Conservation (phyloP, 2,113 vertebrate species). For the Sinocyclocheilus grahami region DNA sequence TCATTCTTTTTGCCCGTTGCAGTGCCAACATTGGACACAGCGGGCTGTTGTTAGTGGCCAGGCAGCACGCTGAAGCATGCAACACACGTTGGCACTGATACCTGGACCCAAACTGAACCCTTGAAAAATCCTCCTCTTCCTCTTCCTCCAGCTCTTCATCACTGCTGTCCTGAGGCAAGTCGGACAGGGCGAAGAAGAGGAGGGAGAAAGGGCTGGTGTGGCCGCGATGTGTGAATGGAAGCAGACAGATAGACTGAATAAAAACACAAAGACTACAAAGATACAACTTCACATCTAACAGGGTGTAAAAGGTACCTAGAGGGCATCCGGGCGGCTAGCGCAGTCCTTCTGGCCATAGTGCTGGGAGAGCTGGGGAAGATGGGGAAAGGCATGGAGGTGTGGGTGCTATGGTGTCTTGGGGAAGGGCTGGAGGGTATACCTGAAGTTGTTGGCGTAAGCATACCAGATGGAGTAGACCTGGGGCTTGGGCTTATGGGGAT, state of each 20-base stretch:
- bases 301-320: constrained; percentile 85
- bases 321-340: constrained; percentile 82
- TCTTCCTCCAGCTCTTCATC: constrained; percentile 88
- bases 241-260: constrained; percentile 29
- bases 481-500: constrained; percentile 69
- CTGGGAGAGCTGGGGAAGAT: constrained; percentile 76
- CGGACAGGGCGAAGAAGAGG: constrained; percentile 90
- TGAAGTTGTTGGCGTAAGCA: constrained; percentile 70
- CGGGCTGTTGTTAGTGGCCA: constrained; percentile 59
- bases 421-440: constrained; percentile 70
- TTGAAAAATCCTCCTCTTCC: constrained; percentile 90
- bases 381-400: constrained; percentile 68
- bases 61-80: constrained; percentile 68
- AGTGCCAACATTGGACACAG: constrained; percentile 20
- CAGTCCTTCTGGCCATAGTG: constrained; percentile 72
- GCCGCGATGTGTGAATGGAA: constrained; percentile 19
- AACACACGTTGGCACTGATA: constrained; percentile 78
- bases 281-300: constrained; percentile 62
- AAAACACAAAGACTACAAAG: constrained; percentile 13
- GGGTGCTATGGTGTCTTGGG: constrained; percentile 68
- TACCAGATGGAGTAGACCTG: constrained; percentile 67
- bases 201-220: constrained; percentile 88
- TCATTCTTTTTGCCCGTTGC: constrained; percentile 14
- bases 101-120: constrained; percentile 99
- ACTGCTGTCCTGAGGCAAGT: constrained; percentile 93